Evolutionary conservation across 2,797 vertebrate species (phyloP), one percentile per base, ranked within the genome.

Genomic region (Dermochelys coriacea): DNA sequence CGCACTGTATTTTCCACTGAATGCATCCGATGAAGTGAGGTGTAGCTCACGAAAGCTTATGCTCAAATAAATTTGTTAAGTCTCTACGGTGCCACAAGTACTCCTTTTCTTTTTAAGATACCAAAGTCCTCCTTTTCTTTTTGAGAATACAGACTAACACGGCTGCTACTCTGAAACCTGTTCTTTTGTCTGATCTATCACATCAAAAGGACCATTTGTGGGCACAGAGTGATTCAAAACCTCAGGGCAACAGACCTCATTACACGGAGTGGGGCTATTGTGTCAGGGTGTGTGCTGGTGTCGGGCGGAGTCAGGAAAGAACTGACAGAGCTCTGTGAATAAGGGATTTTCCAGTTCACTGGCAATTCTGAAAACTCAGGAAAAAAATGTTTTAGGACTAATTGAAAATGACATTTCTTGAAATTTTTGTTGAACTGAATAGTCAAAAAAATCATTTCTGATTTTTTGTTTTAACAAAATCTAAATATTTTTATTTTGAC

Each of bases 261-360:
- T 0, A 0, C 2, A 15, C 1, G 4, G 74, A 8, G 4, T 47
- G 49, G 31, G 49, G 31, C 31, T 47, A 47, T 15, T 29, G 45
- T 27, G 27, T 77, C 74, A 47, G 45, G 41, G 6, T 16, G 7
- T 16, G 8, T 16, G 45, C 12, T 47, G 74, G 4, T 47, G 25
- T 41, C 64, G 71, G 11, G 34, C 21, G 5, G 64, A n/a, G 18
- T 47, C 45, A 12, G 45, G 45, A 47, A 75, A 45, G 14, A 75
- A 29, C 29, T 29, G 3, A 16, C 25, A 77, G 64, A 75, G n/a
- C 9, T 37, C 9, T 59, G 57, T 31, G 64, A 41, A 37, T 71
- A 37, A 23, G n/a, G 19, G 64, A 71, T 71, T 37, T 71, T 37
- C 41, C n/a, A 37, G n/a, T 41, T 71, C 19, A 41, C 19, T 37